Evolutionary conservation across 2,888 invertebrate species (phyloP), one percentile per base, ranked within the genome.

Genomic region (Homarus gammarus): DNA sequence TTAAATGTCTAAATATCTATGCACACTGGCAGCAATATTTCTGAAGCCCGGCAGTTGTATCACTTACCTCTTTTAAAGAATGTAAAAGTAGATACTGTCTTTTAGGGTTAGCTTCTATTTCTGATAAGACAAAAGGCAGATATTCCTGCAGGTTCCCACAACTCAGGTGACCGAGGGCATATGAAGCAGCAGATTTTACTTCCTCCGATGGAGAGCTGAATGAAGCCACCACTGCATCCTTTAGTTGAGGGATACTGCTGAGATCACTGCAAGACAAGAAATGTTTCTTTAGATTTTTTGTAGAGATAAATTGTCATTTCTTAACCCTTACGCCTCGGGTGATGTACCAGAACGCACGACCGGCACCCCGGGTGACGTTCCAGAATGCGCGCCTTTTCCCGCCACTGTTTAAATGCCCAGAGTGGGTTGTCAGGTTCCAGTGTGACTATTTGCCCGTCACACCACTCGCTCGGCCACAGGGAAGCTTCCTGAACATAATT

Each of bases 121-220:
- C 98, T 89, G 96, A 95, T 70, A 99, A 95, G 92, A 99, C 97
- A 93, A 99, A 98, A 0, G 99, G 99, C 93, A 99, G 95, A 95
- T 98, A 99, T 93, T 97, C 96, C 18, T 96, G 96, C 92, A 99
- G 95, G 94, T 99, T 99, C 75, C 99, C 99, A 87, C 99, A 98
- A 8, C 98, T 98, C 38, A 99, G 96, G 85, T 98, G 98, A 31
- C 99, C 99, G 77, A 99, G 95, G 0, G 99, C 98, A 94, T 99
- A 98, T 92, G 99, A 98, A 22, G 99, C 99, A 0, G 99, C 99
- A 0, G 98, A 97, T 94, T 99, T 99, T 2, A 99, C 97, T 94
- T 99, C 99, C 94, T 99, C 99, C 0, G 98, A 98, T 18, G 96
- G 96, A 5, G 97, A 97, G 0, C 97, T 96, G 94, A 99, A 99